Conservation (phyloP, 2,797 vertebrate species). For the Sorex maritimensis region DNA sequence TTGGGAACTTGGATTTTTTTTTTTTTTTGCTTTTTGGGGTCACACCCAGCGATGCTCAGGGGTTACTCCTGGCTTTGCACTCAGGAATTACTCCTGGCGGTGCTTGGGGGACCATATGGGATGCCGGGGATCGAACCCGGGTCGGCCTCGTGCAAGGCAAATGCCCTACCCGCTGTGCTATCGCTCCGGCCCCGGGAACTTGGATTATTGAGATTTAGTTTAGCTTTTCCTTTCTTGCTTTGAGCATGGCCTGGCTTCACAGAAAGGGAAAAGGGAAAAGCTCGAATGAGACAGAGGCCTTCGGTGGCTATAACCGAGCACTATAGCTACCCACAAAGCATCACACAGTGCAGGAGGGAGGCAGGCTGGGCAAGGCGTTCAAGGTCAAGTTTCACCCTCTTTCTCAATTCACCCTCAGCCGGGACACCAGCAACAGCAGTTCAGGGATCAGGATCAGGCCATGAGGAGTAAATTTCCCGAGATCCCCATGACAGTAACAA, state of each 20-base stretch:
- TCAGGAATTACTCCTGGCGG: too few species aligned
- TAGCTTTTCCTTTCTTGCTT: constrained; percentile 31
- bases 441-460: background rate
- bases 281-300: background rate
- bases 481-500: background rate
- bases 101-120: too few species aligned
- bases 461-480: background rate
- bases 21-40: too few species aligned
- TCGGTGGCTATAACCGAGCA: background rate
- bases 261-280: constrained; percentile 45
- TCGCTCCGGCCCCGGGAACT: background rate
- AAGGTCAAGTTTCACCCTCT: too few species aligned
- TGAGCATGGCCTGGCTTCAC: constrained; percentile 38
- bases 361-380: background rate
- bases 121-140: too few species aligned
- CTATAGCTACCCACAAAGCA: too few species aligned
- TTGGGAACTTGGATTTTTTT: background rate
- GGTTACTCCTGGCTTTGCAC: too few species aligned
- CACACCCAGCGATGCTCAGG: too few species aligned
- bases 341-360: background rate
- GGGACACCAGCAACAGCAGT: background rate
- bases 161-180: too few species aligned
- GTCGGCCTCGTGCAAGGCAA: too few species aligned
- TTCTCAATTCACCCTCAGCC: too few species aligned
- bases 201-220: constrained; percentile 18